Base-by-base conservation (phyloP, 2,797 vertebrate genomes). In the Crocidura indochinensis region DNA sequence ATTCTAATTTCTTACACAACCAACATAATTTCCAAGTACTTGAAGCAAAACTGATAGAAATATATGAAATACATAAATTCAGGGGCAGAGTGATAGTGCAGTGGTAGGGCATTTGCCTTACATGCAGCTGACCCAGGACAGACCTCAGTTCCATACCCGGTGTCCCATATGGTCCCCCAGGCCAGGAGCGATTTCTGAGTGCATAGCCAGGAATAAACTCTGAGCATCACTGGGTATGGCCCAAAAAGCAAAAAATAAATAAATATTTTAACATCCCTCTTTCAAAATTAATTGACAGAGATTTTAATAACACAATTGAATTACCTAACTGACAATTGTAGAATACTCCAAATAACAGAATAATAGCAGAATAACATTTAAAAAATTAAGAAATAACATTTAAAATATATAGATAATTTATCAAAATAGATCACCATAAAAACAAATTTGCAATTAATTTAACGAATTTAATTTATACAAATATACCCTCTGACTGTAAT, bases 401-500 rank as follows among this genome's bases (percentile, higher is more conserved):
- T 69, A 38, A 38, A 19, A 20, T 60, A 22, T 17, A 60, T 17
- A 20, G 56, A 60, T 65, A 6, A 65, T 65, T 65, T 65, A 47
- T 38, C 14, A 44, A 79, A 31, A 68, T 47, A 38, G 19, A 79
- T 73, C 31, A 67, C 47, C 31, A 29, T 79, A 3, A 56, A 73
- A 56, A 22, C 67, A 84, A n/a, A 47, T 9, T 60, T 31, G 56
- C 74, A 68, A 1, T 49, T 56, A 67, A 19, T 60, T 53, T 38
- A 88, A 84, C 47, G 67, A 24, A 71, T 73, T 83, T 31, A 67
- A 73, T 44, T 11, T 9, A 73, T 67, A 8, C 10, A 78, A 84
- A 27, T 56, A 10, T 49, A 27, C 78, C 78, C 20, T 83, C 51
- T 83, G 62, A 74, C 38, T 46, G 68, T 10, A 88, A 9, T 62